Evolutionary conservation across 2,888 invertebrate genomes (phyloP), one percentile per base, ranked within the genome.

Genomic region (Altica lythri): DNA sequence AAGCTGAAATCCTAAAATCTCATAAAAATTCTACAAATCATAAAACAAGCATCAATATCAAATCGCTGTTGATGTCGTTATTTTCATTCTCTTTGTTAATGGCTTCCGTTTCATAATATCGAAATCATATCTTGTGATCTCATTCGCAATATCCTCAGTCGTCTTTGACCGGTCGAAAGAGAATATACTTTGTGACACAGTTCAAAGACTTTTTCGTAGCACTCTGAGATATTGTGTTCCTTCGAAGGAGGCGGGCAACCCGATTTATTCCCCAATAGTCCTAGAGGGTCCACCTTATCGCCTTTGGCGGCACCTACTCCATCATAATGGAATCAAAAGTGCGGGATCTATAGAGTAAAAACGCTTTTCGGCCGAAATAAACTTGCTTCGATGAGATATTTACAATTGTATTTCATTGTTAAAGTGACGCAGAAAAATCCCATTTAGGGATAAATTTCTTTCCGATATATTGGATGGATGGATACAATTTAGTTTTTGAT

Each of bases 41-140:
- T n/a, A 30, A 29, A 48, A 38, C 38, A 48, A 48, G 38, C 57
- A 49, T 55, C 38, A 48, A 48, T 27, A 37, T 17, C 8, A 48
- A 49, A 42, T 49, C 53, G 57, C 52, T 55, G 55, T 60, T 60
- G 63, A 68, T 65, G 67, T 67, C 68, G 67, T 69, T 68, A 70
- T 71, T 67, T 68, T 64, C 67, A 60, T 69, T 66, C 68, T 65
- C 66, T 70, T 68, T 64, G 67, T 66, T 65, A 65, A 65, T 61
- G 54, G 62, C 49, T 64, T 62, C 60, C 62, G 61, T 59, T 61
- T 63, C 63, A 64, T 67, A 67, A 68, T 69, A 69, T 68, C 68
- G 65, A 67, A 69, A 70, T 71, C 70, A 70, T 70, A 70, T 71
- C 71, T 61, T 62, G 57, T 60, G 64, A 69, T 67, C 65, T 65